Base-by-base conservation (phyloP, 2,888 invertebrate species). In the Malacosoma neustria region DNA sequence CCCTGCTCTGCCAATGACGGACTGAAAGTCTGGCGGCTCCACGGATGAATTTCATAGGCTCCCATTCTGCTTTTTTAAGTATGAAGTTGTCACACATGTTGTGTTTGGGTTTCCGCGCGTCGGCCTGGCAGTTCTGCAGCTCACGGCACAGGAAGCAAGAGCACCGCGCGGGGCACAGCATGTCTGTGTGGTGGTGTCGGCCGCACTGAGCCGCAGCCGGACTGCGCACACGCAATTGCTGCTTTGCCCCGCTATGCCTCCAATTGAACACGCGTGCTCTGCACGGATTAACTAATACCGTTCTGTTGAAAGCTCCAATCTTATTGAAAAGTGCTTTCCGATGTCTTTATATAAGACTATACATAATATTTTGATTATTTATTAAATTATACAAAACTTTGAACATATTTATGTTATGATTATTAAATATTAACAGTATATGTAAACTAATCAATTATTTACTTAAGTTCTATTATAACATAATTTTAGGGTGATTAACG, bases 111-210 rank as follows among this genome's bases (percentile, higher is more conserved):
- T 77, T 84, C 48, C 80, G 68, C 35, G 79, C 71, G 50, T 82
- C 82, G 11, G 87, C 87, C 47, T 88, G 88, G 64, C 88, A 90
- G 52, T 89, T 89, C 55, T 88, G 89, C 54, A 93, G 74, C 69
- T 93, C 92, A 48, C 91, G 89, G 70, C 93, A 93, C 61, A 93
- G 86, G 62, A 91, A 89, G 76, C 93, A 93, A 54, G 87, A 87
- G 73, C 93, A 93, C 57, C 92, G 89, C 85, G 90, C 88, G 58
- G 88, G 87, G 81, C 92, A 92, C 84, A 88, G 89, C 91, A 91
- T 91, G 67, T 66, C 81, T 67, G 66, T 57, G 69, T 70, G 68
- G 61, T 58, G 61, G 81, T 72, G 70, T 63, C 74, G 73, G 70
- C 61, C 69, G 72, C 77, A 80, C 81, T 80, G 75, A 66, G 51